phyloP scores from a whole-genome alignment of 1,140 invertebrate genomes.

The Phortica variegata region DNA sequence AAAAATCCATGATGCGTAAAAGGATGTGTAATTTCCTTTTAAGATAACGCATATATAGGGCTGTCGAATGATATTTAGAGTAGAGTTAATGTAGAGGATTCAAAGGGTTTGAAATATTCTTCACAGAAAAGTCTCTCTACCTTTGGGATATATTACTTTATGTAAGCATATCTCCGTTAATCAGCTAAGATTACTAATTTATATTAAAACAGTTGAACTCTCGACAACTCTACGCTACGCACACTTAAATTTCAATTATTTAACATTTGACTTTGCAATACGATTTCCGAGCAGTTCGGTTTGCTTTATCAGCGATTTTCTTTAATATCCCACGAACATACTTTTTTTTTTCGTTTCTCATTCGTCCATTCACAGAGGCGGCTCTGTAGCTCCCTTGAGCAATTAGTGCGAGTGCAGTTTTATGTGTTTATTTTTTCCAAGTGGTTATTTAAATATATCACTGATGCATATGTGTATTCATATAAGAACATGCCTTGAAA shows the following conservation, averaged over 20 bases:
- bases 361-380: background rate
- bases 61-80: too few species aligned
- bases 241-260: slow-evolving; percentile 1
- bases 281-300: slow-evolving; percentile 11
- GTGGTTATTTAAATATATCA: too few species aligned
- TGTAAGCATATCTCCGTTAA: too few species aligned
- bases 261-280: slow-evolving; percentile 19
- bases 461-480: slow-evolving; percentile 8
- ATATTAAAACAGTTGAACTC: too few species aligned
- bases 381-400: slow-evolving; percentile 29
- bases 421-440: slow-evolving; percentile 44
- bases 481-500: background rate
- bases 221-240: slow-evolving; percentile 10
- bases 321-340: slow-evolving; percentile 19
- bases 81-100: too few species aligned
- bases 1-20: slow-evolving; percentile 47
- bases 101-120: too few species aligned
- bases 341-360: slow-evolving; percentile 2
- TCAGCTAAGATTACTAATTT: too few species aligned
- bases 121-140: too few species aligned
- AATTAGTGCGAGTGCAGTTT: slow-evolving; percentile 53
- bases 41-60: too few species aligned
- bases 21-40: slow-evolving; percentile 40
- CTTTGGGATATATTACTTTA: too few species aligned
- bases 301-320: slow-evolving; percentile 36